Evolutionary conservation across 2,113 vertebrate species (phyloP).

Genomic region (Corapipo altera): DNA sequence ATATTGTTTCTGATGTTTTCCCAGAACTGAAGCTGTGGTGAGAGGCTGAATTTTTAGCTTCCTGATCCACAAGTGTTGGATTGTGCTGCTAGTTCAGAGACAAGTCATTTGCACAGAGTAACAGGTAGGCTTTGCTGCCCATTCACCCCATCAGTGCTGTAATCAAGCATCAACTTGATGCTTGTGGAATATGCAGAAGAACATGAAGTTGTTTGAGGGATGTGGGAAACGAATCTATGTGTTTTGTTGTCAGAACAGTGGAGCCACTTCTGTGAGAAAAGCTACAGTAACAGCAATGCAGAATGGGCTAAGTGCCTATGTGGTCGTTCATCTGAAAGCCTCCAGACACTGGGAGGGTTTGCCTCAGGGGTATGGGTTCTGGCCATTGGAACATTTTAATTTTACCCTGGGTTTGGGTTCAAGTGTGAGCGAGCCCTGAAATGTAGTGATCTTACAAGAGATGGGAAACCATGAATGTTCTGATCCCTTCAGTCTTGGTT

Average conservation of each 20-base stretch:
- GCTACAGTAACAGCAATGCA: background rate
- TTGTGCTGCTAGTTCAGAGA: background rate
- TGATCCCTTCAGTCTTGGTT: background rate
- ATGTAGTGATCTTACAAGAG: background rate
- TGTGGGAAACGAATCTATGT: background rate
- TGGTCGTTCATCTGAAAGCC: background rate
- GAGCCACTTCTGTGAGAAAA: background rate
- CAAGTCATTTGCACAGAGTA: background rate
- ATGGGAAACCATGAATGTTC: background rate
- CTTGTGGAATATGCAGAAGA: background rate
- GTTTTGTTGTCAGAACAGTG: slow-evolving; percentile 1
- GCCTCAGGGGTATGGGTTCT: background rate
- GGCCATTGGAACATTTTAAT: background rate
- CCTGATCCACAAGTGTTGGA: background rate
- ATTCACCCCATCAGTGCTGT: background rate
- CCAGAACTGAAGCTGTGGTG: background rate
- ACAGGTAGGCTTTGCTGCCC: background rate
- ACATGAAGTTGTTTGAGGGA: background rate
- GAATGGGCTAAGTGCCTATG: background rate
- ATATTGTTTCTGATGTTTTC: background rate
- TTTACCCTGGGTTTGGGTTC: background rate
- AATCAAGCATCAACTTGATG: background rate
- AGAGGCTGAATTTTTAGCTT: background rate
- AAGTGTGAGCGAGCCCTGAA: background rate
- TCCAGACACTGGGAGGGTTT: background rate